Evolutionary conservation across 1,140 invertebrate species (phyloP), one percentile per base, ranked within the genome.

Genomic region (Pristionchus pacificus): DNA sequence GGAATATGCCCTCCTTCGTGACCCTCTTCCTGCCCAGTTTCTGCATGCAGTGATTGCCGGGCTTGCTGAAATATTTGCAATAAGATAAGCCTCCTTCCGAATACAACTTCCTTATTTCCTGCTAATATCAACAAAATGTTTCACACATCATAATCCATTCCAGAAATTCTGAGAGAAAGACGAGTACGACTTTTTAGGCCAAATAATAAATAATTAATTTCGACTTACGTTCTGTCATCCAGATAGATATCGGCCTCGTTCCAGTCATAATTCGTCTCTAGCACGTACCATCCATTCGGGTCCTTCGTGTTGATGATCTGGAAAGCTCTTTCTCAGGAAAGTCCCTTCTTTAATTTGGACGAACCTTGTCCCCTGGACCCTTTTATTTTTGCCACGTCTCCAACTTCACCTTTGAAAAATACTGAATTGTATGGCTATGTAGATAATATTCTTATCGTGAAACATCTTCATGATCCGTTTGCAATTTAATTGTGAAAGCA

Each of bases 51-150:
- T 77, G 80, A 62, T 85, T 82, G 1, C 71, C 72, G 6, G 72
- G 72, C 15, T 85, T 80, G 87, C 88, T 88, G 63, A 32, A 66
- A 57, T n/a, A 13, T 32, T 64, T n/a, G 24, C 19, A 29, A 29
- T 30, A 61, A 57, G 55, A 14, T 24, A 60, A 29, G 28, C 6
- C 13, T 25, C 25, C 6, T 25, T 29, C 28, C 13, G n/a, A 10
- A 24, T 29, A 10, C 28, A 3, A 6, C 25, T 60, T 60, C 60
- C 28, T 13, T 24, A 10, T 29, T 24, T 3, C 60, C 3, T 29
- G 6, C 28, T 29, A 24, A 10, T 24, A 6, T 25, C 28, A 10
- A 10, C n/a, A 14, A n/a, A 57, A 14, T 57, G 14, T 57, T 57
- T 14, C 55, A 57, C 55, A 57, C 14, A 57, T 57, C 14, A n/a